Evolutionary conservation across 2,797 vertebrate genomes (phyloP), one percentile per base, ranked within the genome.

Genomic region (Diceros bicornis): DNA sequence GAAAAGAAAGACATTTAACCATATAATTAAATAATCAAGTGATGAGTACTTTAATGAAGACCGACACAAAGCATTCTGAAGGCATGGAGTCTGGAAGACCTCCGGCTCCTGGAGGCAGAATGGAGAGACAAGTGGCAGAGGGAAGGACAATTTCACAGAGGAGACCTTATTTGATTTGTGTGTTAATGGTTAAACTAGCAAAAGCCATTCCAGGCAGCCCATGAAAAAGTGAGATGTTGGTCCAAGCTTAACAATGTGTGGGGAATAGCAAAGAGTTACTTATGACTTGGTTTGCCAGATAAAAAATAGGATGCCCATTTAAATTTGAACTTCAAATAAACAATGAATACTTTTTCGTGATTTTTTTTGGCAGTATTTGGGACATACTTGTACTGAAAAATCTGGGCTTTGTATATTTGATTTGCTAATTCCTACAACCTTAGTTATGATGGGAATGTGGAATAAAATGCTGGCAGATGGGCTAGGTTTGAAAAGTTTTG

Each of bases 1-100:
- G 83, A 68, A 87, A 85, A 85, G 27, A 89, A 83, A 83, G 20
- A 62, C 50, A 89, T 96, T 82, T n/a, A 68, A 69, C 57, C 11
- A 69, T 11, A 50, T n/a, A 78, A 94, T 94, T 85, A 72, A 86
- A 86, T 62, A 77, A 74, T 32, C 27, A 72, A 84, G 74, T 71
- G 69, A 86, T 55, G 55, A 89, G 44, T n/a, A 66, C 10, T n/a
- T 87, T 64, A 90, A 72, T 83, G 29, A 94, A 83, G 79, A 78
- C 27, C 0, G 18, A 86, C 18, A 79, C 21, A 47, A 92, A 84
- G 23, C 13, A 62, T 27, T 69, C 32, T n/a, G 44, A 52, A 91
- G 29, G 10, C 66, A 89, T 2, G 7, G 50, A 20, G 6, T 84
- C 61, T 64, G 27, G 41, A 83, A 9, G 55, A n/a, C 12, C 29